Conservation (phyloP, 2,113 vertebrate species). For the Bungarus multicinctus region DNA sequence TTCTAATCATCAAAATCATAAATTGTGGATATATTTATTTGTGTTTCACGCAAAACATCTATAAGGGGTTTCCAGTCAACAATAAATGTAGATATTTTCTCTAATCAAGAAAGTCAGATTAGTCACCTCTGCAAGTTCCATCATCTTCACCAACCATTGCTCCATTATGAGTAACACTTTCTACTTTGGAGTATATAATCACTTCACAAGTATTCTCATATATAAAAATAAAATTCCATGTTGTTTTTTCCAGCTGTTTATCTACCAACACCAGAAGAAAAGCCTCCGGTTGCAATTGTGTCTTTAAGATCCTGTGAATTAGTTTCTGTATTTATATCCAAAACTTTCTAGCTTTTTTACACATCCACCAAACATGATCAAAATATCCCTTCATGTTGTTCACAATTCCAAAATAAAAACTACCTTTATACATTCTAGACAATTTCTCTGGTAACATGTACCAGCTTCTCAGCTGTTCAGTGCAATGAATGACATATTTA, state of each 20-base stretch:
- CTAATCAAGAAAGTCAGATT: not conserved
- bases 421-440: not conserved
- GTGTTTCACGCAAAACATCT: not conserved
- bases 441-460: not conserved
- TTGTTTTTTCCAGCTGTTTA: not conserved
- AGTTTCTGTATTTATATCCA: not conserved
- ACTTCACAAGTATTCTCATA: not conserved
- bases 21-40: not conserved
- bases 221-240: not conserved
- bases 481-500: constrained; percentile 62
- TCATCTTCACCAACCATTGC: not conserved
- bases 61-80: not conserved
- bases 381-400: not conserved
- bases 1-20: not conserved
- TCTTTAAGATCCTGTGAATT: not conserved
- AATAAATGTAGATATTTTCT: not conserved
- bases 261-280: not conserved
- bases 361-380: not conserved
- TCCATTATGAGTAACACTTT: not conserved
- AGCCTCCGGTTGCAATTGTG: not conserved
- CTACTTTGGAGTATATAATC: not conserved
- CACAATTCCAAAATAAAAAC: not conserved
- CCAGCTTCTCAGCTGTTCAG: constrained; percentile 50
- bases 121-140: not conserved
- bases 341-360: not conserved